A percentile compares a stretch with the other conserved stretches of the same genome.
phyloP scores from a whole-genome alignment of 2,113 vertebrate species.

The Chamaetylas fuelleborni region DNA sequence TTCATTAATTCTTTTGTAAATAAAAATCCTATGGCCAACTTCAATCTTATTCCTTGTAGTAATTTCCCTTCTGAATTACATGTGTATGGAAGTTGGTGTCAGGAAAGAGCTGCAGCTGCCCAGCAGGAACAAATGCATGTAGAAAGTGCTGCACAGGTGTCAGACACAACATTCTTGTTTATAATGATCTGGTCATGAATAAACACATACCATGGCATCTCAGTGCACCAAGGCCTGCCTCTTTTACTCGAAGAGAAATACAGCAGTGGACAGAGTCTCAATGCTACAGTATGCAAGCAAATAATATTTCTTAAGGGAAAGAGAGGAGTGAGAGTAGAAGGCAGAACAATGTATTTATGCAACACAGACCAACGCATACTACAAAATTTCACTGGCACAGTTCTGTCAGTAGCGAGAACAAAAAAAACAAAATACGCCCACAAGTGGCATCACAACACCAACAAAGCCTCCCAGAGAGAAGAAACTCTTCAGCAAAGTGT shows the following conservation, averaged over 20 bases:
- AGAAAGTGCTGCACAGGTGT: not conserved
- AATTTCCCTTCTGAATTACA: not conserved
- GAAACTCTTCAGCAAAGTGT: constrained; percentile 24
- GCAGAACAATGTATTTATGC: constrained; percentile 3
- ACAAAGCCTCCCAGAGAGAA: constrained; percentile 1
- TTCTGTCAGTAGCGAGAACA: constrained; percentile 29
- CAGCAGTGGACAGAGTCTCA: not conserved
- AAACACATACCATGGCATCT: not conserved
- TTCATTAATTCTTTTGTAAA: not conserved
- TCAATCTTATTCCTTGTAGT: not conserved
- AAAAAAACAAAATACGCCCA: constrained; percentile 29
- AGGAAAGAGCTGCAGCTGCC: not conserved
- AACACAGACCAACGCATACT: not conserved
- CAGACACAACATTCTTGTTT: not conserved
- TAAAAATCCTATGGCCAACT: not conserved
- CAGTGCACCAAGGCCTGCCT: not conserved
- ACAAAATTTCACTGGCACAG: constrained; percentile 40
- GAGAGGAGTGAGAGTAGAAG: not conserved
- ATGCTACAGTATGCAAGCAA: not conserved
- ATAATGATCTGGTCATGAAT: not conserved
- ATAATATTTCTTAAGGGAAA: not conserved
- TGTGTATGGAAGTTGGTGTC: not conserved
- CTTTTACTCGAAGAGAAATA: not conserved
- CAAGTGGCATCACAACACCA: constrained; percentile 39
- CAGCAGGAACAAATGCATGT: not conserved